Evolutionary conservation across 2,888 invertebrate genomes (phyloP), one percentile per base, ranked within the genome.

Genomic region (Emesis furor): DNA sequence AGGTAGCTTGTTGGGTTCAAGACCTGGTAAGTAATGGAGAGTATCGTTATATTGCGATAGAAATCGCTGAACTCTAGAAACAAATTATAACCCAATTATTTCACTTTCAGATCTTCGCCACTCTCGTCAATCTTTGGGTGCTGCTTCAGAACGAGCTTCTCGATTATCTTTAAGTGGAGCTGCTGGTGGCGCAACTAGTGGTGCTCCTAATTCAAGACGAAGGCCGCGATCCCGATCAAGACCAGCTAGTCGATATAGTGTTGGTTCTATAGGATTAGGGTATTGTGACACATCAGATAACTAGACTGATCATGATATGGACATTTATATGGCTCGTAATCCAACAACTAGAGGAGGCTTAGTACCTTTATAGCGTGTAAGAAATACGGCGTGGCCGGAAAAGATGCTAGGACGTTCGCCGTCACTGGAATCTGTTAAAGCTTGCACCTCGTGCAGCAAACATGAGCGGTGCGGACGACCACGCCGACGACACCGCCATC

Each of bases 241-340:
- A 78, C 98, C 98, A 78, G 98, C 98, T 92, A 98, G 98, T 95
- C 97, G 99, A 91, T 98, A 98, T 92, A 96, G 98, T 85, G 98
- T 98, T 83, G 98, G 98, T 88, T 98, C 98, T 71, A 98, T 98
- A 90, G 98, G 98, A 69, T 97, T 98, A 91, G 98, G 98, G 94
- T 99, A 98, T 94, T 98, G 98, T 94, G 99, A 99, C 93, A 99
- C 99, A 93, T 98, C 98, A 74, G 98, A 99, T 94, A 98, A 98
- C 94, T 99, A 99, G 99, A 99, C 99, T 90, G 99, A 99, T 95
- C 99, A 99, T 94, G 99, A 99, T 93, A 99, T 99, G 98, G 99
- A 99, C 91, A 99, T 99, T 92, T 99, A 99, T 95, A 99, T 99
- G 98, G 98, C 99, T 82, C 98, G 99, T 92, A 99, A 99, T 96